A percentile compares a stretch with the other conserved stretches of the same genome.
phyloP scores from a whole-genome alignment of 2,113 vertebrate genomes.

The Rhadina sibilatrix region DNA sequence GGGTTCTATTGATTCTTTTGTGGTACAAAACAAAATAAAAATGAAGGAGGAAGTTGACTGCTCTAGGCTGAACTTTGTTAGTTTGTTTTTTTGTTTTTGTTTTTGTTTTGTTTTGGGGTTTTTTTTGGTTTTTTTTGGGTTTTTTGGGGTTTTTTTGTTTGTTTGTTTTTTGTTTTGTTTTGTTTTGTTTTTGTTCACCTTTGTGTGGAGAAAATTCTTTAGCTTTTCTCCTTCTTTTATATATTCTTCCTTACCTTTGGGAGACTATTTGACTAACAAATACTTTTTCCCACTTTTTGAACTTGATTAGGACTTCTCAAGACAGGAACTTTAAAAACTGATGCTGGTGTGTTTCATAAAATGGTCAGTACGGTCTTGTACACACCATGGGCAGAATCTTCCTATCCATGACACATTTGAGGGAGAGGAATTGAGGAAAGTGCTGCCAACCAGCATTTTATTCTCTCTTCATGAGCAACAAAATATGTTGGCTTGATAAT shows the following conservation, averaged over 20 bases:
- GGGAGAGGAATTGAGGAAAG: not conserved
- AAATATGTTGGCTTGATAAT: not conserved
- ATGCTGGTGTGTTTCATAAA: not conserved
- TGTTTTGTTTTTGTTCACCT: not conserved
- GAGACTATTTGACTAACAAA: not conserved
- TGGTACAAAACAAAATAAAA: not conserved
- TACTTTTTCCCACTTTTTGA: not conserved
- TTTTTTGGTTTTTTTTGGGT: no score
- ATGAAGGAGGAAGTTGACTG: not conserved
- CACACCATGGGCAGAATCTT: not conserved
- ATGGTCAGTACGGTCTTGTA: not conserved
- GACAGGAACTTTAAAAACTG: not conserved
- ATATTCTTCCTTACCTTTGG: not conserved
- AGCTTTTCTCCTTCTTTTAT: not conserved
- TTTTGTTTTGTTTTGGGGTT: no score
- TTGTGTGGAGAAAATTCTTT: not conserved
- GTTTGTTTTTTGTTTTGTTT: not conserved
- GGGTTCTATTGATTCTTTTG: not conserved
- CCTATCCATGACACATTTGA: not conserved
- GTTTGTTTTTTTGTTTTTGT: not conserved
- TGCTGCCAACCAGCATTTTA: not conserved
- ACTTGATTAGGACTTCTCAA: not conserved
- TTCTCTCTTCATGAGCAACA: not conserved
- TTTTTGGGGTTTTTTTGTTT: not conserved
- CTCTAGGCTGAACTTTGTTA: not conserved